Percentiles rank a stretch among this genome's conserved stretches.
phyloP scores from a whole-genome alignment of 2,888 invertebrate genomes.

The Drepanosiphum platanoidis region DNA sequence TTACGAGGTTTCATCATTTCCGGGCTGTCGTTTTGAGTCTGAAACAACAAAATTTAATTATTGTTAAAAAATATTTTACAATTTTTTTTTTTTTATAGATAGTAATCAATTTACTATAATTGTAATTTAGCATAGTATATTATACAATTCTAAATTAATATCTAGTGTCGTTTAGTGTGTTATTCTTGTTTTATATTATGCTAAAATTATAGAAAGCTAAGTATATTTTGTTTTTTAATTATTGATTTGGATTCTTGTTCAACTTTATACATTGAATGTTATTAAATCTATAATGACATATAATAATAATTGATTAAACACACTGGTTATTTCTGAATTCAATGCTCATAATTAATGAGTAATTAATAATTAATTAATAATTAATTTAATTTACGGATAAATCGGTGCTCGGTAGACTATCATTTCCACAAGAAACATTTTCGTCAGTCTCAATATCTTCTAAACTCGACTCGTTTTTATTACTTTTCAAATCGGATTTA shows the following conservation, averaged over 20 bases:
- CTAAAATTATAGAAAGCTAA: no score
- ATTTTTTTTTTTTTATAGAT: not conserved
- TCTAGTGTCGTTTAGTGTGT: no score
- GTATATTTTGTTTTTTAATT: not conserved
- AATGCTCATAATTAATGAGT: no score
- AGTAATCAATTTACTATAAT: not conserved
- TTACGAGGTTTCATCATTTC: conserved; percentile 35
- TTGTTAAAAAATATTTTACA: not conserved
- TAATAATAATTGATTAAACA: no score
- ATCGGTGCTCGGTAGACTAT: conserved; percentile 36
- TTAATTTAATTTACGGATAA: conserved; percentile 40
- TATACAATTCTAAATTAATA: no score
- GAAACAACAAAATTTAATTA: conserved; percentile 17
- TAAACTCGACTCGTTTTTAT: conserved; percentile 52
- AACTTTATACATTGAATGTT: no score
- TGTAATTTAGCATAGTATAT: no score
- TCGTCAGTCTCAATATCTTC: conserved; percentile 57
- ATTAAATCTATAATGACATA: no score
- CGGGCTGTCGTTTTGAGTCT: conserved; percentile 25
- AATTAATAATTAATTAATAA: no score
- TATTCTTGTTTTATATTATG: no score
- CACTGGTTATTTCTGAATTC: no score
- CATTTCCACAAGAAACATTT: conserved; percentile 49
- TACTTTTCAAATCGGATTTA: conserved; percentile 29
- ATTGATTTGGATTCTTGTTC: not conserved